Evolutionary conservation across 2,797 vertebrate species (phyloP).

Genomic region (Tolypeutes matacus): DNA sequence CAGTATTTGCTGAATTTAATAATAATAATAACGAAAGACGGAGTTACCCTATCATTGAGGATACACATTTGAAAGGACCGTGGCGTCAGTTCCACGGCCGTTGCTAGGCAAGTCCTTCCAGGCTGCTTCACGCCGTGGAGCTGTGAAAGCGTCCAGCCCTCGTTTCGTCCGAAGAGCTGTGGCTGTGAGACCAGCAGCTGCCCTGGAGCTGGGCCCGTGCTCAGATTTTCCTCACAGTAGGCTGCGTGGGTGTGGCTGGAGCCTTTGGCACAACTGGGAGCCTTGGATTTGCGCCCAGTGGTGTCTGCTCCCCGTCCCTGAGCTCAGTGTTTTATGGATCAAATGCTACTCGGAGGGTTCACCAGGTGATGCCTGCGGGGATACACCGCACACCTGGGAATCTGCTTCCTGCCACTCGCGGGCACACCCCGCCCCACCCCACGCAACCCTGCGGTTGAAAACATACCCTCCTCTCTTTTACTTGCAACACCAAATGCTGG

Average conservation of each 20-base stretch:
- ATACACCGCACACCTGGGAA: rapidly evolving
- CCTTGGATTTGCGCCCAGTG: background rate
- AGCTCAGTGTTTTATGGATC: no score
- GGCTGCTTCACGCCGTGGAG: rapidly evolving
- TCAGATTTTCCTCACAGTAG: background rate
- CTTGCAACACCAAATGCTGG: no score
- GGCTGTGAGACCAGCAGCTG: background rate
- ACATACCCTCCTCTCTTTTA: background rate
- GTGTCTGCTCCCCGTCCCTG: background rate
- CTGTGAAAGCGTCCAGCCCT: rapidly evolving
- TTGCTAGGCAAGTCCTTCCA: background rate
- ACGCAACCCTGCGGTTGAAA: rapidly evolving
- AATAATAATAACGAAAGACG: background rate
- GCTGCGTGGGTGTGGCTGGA: rapidly evolving
- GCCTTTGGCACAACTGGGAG: background rate
- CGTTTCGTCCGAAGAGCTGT: rapidly evolving
- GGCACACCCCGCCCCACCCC: rapidly evolving
- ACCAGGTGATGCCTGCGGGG: rapidly evolving
- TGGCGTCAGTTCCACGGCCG: rapidly evolving
- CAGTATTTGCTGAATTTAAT: background rate
- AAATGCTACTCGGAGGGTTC: background rate
- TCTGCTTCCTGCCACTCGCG: background rate
- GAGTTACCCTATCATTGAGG: background rate
- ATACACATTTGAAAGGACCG: background rate
- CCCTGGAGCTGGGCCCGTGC: rapidly evolving